Evolutionary conservation across 2,888 invertebrate genomes (phyloP).

Genomic region (Tortricodes alternella): DNA sequence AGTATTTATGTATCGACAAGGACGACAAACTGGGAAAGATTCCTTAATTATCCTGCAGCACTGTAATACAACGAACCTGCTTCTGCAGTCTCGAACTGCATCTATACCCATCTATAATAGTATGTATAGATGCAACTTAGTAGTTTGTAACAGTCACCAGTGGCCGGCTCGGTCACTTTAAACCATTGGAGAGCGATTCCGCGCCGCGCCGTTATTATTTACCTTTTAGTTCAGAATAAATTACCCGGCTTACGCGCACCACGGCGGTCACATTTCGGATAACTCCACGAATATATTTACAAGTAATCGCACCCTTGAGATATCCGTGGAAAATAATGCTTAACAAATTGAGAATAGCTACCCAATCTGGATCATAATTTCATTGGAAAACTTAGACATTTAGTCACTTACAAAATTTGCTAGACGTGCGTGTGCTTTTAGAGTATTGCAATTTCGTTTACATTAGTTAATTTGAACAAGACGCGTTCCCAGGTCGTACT

Average conservation of each 20-base stretch:
- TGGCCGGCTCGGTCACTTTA: conserved; percentile 52
- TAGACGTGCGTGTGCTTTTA: no score
- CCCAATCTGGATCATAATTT: no score
- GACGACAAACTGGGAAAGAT: no score
- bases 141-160: not conserved
- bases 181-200: conserved; percentile 19
- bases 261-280: conserved; percentile 66
- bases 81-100: no score
- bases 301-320: conserved; percentile 54
- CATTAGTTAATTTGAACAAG: not conserved
- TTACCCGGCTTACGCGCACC: conserved; percentile 65
- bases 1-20: no score
- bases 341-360: not conserved
- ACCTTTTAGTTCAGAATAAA: conserved; percentile 80
- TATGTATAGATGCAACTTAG: no score
- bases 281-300: conserved; percentile 64
- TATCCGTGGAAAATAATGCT: conserved; percentile 32
- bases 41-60: no score
- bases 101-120: no score
- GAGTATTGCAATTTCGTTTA: not conserved
- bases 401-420: no score
- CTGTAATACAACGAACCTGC: no score
- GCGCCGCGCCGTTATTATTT: conserved; percentile 45
- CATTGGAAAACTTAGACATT: no score
- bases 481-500: not conserved